Evolutionary conservation across 1,140 invertebrate genomes (phyloP).

Genomic region (Bombus breviceps): DNA sequence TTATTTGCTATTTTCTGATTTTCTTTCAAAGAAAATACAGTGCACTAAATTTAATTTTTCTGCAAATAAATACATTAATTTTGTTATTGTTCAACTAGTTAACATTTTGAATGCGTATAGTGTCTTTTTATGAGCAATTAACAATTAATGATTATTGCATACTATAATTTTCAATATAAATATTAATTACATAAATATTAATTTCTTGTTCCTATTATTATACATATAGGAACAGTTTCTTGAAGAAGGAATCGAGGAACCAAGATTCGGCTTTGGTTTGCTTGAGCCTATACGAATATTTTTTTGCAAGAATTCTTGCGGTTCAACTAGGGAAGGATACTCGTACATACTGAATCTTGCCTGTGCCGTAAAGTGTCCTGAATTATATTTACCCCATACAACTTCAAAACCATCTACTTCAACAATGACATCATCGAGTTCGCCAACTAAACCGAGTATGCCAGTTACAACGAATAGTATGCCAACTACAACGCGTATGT

Average conservation of each 20-base stretch:
- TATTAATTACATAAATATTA: neutral
- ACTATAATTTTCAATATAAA: too few species aligned
- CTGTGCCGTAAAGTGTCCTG: constrained; percentile 50
- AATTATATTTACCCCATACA: constrained; percentile 40
- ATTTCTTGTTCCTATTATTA: neutral
- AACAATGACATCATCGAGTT: neutral
- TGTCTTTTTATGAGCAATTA: too few species aligned
- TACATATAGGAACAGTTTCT: neutral
- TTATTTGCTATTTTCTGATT: neutral
- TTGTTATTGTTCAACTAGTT: neutral
- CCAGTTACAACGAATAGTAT: neutral
- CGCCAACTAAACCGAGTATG: neutral
- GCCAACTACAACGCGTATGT: too few species aligned
- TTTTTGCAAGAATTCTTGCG: constrained; percentile 29
- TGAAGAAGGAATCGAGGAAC: neutral
- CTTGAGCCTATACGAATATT: constrained; percentile 4
- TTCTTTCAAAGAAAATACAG: neutral
- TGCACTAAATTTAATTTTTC: neutral
- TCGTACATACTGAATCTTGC: neutral
- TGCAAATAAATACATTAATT: neutral
- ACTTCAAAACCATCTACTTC: neutral
- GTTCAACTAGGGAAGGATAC: rapidly evolving
- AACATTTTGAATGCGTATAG: too few species aligned
- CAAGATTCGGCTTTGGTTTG: constrained; percentile 43
- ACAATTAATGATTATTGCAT: neutral